Evolutionary conservation across 2,113 vertebrate species (phyloP).

Genomic region (Aspidoscelis tigris): DNA sequence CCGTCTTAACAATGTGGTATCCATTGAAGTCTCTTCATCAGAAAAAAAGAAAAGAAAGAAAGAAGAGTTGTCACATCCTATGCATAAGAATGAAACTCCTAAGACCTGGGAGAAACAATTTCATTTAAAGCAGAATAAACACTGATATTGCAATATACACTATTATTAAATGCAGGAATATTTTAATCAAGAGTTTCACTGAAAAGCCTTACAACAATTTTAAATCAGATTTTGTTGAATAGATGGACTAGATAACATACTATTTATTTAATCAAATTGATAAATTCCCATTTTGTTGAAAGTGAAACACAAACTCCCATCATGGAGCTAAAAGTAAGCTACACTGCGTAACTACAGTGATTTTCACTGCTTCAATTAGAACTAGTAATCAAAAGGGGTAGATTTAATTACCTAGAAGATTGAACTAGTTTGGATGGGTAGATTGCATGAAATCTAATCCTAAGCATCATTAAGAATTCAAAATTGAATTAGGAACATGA

Average conservation of each 20-base stretch:
- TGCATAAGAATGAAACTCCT: constrained; percentile 43
- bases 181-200: not conserved
- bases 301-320: not conserved
- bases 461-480: constrained; percentile 37
- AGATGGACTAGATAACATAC: not conserved
- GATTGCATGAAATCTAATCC: constrained; percentile 29
- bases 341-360: not conserved
- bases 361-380: constrained; percentile 14
- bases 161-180: not conserved
- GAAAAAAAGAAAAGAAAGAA: constrained; percentile 12
- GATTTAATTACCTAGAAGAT: constrained; percentile 28
- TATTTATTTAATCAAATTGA: not conserved
- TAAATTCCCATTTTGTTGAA: not conserved
- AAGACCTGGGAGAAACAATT: constrained; percentile 6
- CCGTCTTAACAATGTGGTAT: too few relatives aligned
- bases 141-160: not conserved
- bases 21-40: constrained; percentile 47
- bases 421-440: constrained; percentile 18
- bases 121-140: constrained; percentile 33
- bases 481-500: constrained; percentile 31
- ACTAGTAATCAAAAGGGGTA: constrained; percentile 21
- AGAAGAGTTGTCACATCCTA: not conserved
- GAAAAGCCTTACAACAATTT: too few relatives aligned
- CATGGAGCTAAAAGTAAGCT: not conserved
- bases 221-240: not conserved